Evolutionary conservation across 2,113 vertebrate species (phyloP).

Genomic region (Labrus mixtus): DNA sequence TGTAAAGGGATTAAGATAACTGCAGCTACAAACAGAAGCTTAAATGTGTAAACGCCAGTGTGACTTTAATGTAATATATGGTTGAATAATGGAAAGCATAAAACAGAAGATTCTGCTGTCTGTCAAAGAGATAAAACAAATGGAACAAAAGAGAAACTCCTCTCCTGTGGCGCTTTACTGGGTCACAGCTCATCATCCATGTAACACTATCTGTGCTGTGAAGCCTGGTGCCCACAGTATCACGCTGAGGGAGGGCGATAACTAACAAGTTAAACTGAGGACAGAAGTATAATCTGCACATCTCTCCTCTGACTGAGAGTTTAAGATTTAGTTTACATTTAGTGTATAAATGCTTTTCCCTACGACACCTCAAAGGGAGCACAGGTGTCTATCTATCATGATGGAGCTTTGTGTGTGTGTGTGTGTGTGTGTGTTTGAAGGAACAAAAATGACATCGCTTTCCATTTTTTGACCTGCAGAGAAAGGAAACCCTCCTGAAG

Average conservation of each 20-base stretch:
- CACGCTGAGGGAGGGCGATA: conserved; percentile 37
- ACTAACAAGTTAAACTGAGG: conserved; percentile 19
- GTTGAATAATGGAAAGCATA: neutral
- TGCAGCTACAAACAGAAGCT: no score
- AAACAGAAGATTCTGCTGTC: neutral
- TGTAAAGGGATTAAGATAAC: no score
- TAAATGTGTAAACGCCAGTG: no score
- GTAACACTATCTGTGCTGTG: conserved; percentile 56
- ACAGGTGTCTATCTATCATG: neutral
- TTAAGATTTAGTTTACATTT: neutral
- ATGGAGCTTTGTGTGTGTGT: neutral
- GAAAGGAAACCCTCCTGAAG: conserved; percentile 92
- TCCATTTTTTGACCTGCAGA: conserved; percentile 76
- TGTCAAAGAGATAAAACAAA: neutral
- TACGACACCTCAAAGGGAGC: no score
- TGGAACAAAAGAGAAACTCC: neutral
- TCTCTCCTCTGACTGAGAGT: neutral
- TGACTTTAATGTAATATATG: no score
- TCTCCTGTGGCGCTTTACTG: neutral
- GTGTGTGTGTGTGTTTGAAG: neutral
- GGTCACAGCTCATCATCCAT: conserved; percentile 29
- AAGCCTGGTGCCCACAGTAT: conserved; percentile 44
- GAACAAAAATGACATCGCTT: neutral
- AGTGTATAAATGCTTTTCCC: no score
- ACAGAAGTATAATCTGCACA: neutral